These are phyloP conservation scores for Ormyrus rosae DNA, from an alignment of 2,888 invertebrate genomes.

Conservation along the genomic window DNA sequence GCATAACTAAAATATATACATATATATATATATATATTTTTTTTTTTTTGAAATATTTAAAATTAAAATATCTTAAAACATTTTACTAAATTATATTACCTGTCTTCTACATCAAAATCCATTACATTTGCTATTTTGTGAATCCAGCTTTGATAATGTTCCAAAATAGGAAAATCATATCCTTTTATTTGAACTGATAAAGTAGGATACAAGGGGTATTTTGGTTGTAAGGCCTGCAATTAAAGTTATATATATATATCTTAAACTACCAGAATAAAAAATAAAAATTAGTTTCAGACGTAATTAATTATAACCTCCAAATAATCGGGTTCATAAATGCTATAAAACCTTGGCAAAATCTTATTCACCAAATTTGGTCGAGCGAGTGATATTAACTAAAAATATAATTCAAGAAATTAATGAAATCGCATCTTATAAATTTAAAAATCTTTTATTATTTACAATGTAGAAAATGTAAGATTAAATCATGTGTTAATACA, in stretches of 20 bases:
- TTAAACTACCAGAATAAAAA: constrained; percentile 13
- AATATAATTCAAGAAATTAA: constrained; percentile 20
- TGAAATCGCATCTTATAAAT: not conserved
- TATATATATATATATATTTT: not conserved
- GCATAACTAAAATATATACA: constrained; percentile 85
- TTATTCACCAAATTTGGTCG: constrained; percentile 21
- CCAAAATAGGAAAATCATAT: constrained; percentile 88
- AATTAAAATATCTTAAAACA: constrained; percentile 14
- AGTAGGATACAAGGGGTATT: constrained; percentile 84
- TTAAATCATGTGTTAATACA: not conserved
- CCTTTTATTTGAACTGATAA: constrained; percentile 89
- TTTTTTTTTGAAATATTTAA: constrained; percentile 17
- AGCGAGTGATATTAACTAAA: constrained; percentile 43
- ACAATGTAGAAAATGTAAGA: constrained; percentile 8
- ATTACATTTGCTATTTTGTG: constrained; percentile 84
- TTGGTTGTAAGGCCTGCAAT: constrained; percentile 80
- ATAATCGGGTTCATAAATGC: constrained; percentile 84
- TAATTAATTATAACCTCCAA: constrained; percentile 79
- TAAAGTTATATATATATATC: not conserved
- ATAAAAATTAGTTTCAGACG: constrained; percentile 13
- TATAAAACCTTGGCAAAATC: constrained; percentile 59
- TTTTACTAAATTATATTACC: constrained; percentile 75
- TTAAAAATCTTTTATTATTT: not conserved
- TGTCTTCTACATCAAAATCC: constrained; percentile 86
- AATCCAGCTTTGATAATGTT: constrained; percentile 87